Evolutionary conservation across 1,140 invertebrate species (phyloP).

Genomic region (Plodia interpunctella): DNA sequence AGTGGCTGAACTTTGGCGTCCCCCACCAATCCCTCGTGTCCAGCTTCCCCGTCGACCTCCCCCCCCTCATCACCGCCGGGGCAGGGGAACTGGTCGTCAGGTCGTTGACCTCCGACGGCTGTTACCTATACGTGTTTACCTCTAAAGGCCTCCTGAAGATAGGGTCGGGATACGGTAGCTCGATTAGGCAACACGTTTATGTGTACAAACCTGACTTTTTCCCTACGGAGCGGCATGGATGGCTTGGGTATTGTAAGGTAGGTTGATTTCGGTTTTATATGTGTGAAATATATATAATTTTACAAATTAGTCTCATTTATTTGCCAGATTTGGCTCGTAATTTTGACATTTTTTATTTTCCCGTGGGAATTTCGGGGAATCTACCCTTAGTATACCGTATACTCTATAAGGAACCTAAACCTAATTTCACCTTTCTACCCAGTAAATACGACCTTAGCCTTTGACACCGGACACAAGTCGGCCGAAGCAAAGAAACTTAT

Average conservation of each 20-base stretch:
- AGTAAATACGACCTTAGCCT: no score
- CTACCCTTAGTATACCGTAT: no score
- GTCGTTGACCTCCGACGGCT: conserved; percentile 91
- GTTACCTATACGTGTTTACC: conserved; percentile 90
- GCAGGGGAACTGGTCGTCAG: conserved; percentile 66
- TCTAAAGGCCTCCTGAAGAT: conserved; percentile 91
- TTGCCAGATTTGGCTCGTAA: no score
- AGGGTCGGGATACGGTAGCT: conserved; percentile 94
- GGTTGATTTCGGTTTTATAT: neutral
- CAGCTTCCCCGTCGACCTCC: conserved; percentile 80
- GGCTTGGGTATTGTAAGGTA: conserved; percentile 91
- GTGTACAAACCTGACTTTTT: conserved; percentile 88
- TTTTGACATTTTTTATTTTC: no score
- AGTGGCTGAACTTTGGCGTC: conserved; percentile 93
- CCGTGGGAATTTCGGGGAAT: no score
- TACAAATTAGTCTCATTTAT: no score
- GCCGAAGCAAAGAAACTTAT: no score
- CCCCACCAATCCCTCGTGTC: conserved; percentile 86
- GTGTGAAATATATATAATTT: no score
- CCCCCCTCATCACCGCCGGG: conserved; percentile 55
- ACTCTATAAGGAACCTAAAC: no score
- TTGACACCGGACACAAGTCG: no score
- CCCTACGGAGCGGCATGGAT: conserved; percentile 84
- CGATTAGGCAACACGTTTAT: conserved; percentile 92
- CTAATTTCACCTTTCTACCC: no score